Base-by-base conservation (phyloP, 2,113 vertebrate species). In the Tenebrosternarchus preto region DNA sequence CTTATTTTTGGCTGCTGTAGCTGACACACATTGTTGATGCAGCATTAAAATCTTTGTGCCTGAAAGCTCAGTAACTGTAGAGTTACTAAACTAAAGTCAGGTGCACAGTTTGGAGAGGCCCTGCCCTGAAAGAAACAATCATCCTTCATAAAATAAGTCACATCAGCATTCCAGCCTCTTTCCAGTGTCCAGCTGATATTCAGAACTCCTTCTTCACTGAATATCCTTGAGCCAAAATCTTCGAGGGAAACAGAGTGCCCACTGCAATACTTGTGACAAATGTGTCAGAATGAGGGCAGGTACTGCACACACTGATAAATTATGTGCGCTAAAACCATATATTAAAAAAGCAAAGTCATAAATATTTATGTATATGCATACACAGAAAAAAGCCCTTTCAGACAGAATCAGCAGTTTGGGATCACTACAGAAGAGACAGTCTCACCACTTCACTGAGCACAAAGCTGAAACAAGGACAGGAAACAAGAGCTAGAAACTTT, bases 401-500 rank as follows among this genome's bases (percentile, higher is more conserved):
- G 16, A 33, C 64, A 68, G 64, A 39, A 22, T 68, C 64, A 68
- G 64, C 64, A 68, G 17, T 8, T 68, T 39, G 20, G 22, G 31
- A 68, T 11, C 64, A 39, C n/a, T 67, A 67, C n/a, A n/a, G n/a
- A 67, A 67, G 31, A 67, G 63, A 17, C 31, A n/a, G 64, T 12
- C 1, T 2, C 39, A 7, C 31, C 20, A 68, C 19, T n/a, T 36
- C 33, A 39, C 31, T 66, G 64, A 31, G 7, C 24, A 57, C 36
- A 69, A 68, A 25, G 29, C 50, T 77, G 17, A 53, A 11, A 39
- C 46, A 36, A 77, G 61, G 50, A 53, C 76, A 77, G n/a, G n/a
- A n/a, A n/a, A n/a, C n/a, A n/a, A n/a, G 15, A n/a, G 20, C 29
- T 16, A 6, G 25, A 6, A 33, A 36, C 31, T 22, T 33, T 19